A percentile compares a stretch with the other conserved stretches of the same genome.
Conservation (phyloP, 2,797 vertebrate genomes). For the Falco biarmicus region DNA sequence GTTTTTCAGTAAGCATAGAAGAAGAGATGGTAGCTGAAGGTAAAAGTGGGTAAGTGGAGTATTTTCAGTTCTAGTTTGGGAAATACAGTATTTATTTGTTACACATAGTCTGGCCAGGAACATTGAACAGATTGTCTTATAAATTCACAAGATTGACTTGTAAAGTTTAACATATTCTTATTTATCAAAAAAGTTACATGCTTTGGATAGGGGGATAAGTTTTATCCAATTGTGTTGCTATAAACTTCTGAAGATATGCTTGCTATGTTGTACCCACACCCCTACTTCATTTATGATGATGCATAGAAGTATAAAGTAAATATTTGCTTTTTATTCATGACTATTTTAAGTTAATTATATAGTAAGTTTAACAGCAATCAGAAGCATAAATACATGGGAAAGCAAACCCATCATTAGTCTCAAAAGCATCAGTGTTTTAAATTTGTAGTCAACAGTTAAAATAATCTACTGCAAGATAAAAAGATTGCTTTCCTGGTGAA, state of each 20-base stretch:
- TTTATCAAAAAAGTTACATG: background rate
- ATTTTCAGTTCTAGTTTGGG: background rate
- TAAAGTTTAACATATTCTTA: background rate
- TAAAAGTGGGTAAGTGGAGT: background rate
- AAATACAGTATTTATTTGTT: background rate
- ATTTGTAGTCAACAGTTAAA: background rate
- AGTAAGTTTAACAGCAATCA: background rate
- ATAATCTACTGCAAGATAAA: background rate
- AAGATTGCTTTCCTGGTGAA: background rate
- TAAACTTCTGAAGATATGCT: background rate
- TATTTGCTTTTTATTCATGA: background rate
- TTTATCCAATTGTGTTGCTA: background rate
- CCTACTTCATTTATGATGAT: background rate
- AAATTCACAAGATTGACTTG: background rate
- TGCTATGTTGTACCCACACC: background rate
- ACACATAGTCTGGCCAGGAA: background rate
- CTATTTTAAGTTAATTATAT: background rate
- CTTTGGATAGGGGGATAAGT: background rate
- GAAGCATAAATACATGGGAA: background rate
- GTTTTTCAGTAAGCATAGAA: background rate
- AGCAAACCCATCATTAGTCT: background rate
- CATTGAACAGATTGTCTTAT: background rate
- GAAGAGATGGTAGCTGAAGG: background rate
- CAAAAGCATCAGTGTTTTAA: background rate
- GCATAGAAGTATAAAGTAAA: constrained; percentile 7